A percentile compares a stretch with the other conserved stretches of the same genome.
Evolutionary conservation across 1,140 invertebrate species (phyloP).

Genomic region (Bombyx mandarina): DNA sequence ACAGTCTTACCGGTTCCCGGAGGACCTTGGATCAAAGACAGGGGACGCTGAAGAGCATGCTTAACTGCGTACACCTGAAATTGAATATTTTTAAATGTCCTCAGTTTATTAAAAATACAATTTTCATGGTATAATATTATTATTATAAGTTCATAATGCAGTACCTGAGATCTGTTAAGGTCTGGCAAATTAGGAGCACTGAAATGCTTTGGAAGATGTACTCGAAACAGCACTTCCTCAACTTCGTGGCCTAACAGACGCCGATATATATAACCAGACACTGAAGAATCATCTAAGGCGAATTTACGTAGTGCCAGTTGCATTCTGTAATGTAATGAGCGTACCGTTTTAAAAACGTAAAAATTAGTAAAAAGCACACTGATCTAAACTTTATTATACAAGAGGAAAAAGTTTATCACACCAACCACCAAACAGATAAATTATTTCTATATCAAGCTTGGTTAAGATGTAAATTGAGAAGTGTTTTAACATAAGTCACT

Average conservation of each 20-base stretch:
- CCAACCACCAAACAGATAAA: no score
- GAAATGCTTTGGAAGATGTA: slow-evolving; percentile 95
- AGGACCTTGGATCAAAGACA: slow-evolving; percentile 96
- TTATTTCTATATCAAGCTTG: no score
- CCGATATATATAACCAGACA: slow-evolving; percentile 98
- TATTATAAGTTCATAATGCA: slow-evolving; percentile 6
- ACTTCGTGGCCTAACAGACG: slow-evolving; percentile 96
- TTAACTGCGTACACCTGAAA: slow-evolving; percentile 96
- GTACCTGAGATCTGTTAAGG: slow-evolving; percentile 92
- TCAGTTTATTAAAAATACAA: background rate
- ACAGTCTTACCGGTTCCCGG: slow-evolving; percentile 99
- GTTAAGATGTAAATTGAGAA: no score
- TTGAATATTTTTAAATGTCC: slow-evolving; percentile 2
- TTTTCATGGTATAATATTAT: background rate
- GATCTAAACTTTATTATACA: no score
- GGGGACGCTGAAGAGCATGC: slow-evolving; percentile 95
- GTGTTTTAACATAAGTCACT: no score
- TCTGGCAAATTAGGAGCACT: slow-evolving; percentile 98
- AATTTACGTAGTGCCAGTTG: slow-evolving; percentile 95
- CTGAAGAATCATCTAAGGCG: slow-evolving; percentile 95
- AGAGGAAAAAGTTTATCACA: no score
- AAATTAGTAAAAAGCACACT: no score
- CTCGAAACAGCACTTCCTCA: slow-evolving; percentile 93
- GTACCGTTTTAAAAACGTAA: no score
- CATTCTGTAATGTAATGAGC: slow-evolving; percentile 81